A percentile compares a stretch with the other conserved stretches of the same genome.
These are phyloP conservation scores for Disparrhopalites patrizii DNA, from an alignment of 2,888 invertebrate species.

Conservation along the genomic window DNA sequence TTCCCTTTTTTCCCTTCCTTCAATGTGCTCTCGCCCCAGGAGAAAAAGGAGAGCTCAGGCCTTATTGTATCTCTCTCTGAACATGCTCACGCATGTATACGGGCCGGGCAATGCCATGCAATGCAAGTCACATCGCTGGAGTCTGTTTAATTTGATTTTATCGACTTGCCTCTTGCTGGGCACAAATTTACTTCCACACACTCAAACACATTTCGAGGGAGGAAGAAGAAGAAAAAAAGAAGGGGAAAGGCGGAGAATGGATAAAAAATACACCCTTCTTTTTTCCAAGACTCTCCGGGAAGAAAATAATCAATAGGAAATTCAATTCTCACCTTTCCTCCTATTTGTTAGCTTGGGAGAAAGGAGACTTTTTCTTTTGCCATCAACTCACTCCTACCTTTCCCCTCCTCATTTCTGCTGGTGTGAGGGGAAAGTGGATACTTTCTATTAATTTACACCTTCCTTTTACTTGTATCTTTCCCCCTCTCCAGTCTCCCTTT, in stretches of 20 bases:
- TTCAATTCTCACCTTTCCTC: slow-evolving; percentile 22
- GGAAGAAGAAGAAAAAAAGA: not conserved
- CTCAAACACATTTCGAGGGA: not conserved
- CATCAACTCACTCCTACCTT: not conserved
- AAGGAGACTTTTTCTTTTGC: not conserved
- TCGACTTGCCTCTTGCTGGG: slow-evolving; percentile 11
- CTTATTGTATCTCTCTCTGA: too few relatives aligned
- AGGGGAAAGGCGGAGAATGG: too few relatives aligned
- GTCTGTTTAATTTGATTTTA: slow-evolving; percentile 22
- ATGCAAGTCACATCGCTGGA: slow-evolving; percentile 14
- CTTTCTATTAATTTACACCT: too few relatives aligned
- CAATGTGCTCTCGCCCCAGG: not conserved
- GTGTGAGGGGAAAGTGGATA: too few relatives aligned
- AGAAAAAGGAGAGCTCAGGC: too few relatives aligned
- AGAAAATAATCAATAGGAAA: slow-evolving; percentile 17
- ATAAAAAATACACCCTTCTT: too few relatives aligned
- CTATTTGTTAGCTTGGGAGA: too few relatives aligned
- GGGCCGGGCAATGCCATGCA: too few relatives aligned
- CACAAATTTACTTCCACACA: slow-evolving; percentile 13
- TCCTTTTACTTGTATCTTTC: too few relatives aligned
- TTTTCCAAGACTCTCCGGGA: too few relatives aligned
- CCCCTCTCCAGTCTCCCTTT: too few relatives aligned
- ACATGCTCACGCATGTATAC: too few relatives aligned
- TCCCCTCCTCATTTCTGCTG: not conserved
- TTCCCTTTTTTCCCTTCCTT: not conserved